Percentiles rank a stretch among this genome's conserved stretches.
Evolutionary conservation across 2,797 vertebrate species (phyloP).

Genomic region (Carcharodon carcharias): DNA sequence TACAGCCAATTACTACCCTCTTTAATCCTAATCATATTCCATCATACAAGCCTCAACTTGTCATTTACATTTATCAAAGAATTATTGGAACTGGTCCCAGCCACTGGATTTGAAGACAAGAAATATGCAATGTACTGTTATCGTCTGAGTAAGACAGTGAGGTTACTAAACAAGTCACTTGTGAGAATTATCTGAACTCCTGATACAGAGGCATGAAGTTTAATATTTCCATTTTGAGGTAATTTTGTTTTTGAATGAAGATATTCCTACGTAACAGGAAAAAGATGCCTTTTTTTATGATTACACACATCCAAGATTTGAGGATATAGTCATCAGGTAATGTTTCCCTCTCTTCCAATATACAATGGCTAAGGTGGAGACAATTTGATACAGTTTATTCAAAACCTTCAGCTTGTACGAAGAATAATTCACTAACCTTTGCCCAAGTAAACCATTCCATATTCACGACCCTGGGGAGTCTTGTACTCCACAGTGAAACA

Average conservation of each 20-base stretch:
- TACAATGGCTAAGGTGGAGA: too few species aligned
- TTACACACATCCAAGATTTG: not conserved
- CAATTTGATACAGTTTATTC: not conserved
- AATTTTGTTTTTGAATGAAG: not conserved
- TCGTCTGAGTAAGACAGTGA: not conserved
- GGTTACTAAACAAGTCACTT: not conserved
- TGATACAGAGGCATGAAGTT: not conserved
- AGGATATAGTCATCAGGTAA: not conserved
- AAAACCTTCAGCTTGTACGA: not conserved
- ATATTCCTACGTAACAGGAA: not conserved
- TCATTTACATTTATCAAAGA: not conserved
- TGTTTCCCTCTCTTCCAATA: not conserved
- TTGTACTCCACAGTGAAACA: constrained; percentile 95
- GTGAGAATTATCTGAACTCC: not conserved
- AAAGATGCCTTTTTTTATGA: not conserved
- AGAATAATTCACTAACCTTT: constrained; percentile 64
- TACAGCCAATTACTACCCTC: not conserved
- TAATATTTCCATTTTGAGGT: too few species aligned
- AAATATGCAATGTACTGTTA: not conserved
- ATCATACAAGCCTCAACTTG: not conserved
- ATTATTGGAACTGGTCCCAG: not conserved
- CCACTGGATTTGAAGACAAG: not conserved
- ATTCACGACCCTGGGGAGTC: constrained; percentile 79
- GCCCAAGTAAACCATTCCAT: constrained; percentile 88
- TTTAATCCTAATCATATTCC: not conserved